phyloP scores from a whole-genome alignment of 2,888 invertebrate species.

The Dorcus hopei region DNA sequence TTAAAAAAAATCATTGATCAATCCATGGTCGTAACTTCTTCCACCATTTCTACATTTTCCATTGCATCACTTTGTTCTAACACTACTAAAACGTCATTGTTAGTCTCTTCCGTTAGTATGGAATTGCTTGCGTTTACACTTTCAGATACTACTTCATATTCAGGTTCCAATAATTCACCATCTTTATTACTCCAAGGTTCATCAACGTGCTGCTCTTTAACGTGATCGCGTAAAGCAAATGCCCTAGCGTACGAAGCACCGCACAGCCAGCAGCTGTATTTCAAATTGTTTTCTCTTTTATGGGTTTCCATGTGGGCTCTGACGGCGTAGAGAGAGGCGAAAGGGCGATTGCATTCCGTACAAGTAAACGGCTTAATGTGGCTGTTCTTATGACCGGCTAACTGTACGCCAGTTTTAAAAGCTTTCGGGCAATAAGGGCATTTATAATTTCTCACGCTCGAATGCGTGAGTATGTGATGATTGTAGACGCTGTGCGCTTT shows the following conservation, averaged over 20 bases:
- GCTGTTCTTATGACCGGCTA: conserved; percentile 77
- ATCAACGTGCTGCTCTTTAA: conserved; percentile 60
- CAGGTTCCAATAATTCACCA: conserved; percentile 12
- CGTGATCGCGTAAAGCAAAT: conserved; percentile 71
- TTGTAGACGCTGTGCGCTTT: conserved; percentile 78
- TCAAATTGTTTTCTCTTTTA: conserved; percentile 64
- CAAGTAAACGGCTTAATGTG: conserved; percentile 79
- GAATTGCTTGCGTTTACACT: conserved; percentile 17
- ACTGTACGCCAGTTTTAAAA: conserved; percentile 76
- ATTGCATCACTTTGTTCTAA: conserved; percentile 9
- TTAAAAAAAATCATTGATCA: not conserved
- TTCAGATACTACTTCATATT: conserved; percentile 19
- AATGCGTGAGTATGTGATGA: conserved; percentile 73
- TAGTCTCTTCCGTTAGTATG: conserved; percentile 16
- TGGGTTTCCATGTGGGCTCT: conserved; percentile 75
- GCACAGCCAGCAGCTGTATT: conserved; percentile 67
- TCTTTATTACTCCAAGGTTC: conserved; percentile 4
- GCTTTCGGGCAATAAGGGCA: conserved; percentile 76
- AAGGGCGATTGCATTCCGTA: conserved; percentile 72
- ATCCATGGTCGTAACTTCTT: conserved; percentile 11
- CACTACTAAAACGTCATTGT: conserved; percentile 16
- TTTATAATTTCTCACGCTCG: conserved; percentile 70
- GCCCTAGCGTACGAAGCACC: conserved; percentile 75
- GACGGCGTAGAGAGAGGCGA: conserved; percentile 74
- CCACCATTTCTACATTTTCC: conserved; percentile 23